phyloP scores from a whole-genome alignment of 2,888 invertebrate species.

The Chrysotoxum bicinctum region DNA sequence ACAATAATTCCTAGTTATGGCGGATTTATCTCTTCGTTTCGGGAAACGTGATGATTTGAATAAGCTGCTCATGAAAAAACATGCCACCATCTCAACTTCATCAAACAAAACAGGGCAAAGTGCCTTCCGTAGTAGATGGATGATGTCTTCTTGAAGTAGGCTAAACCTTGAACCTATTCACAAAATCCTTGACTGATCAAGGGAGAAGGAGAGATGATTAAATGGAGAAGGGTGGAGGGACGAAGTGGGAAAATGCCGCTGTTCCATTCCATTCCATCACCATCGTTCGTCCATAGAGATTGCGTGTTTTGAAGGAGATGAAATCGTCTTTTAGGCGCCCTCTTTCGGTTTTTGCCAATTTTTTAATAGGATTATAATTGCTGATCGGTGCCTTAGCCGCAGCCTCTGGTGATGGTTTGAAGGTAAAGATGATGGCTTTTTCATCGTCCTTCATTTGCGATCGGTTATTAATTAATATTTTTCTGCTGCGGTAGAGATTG shows the following conservation, averaged over 20 bases:
- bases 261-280: conserved; percentile 3
- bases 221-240: background rate
- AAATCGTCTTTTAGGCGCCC: conserved; percentile 56
- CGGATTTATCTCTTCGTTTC: conserved; percentile 46
- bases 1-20: conserved; percentile 62
- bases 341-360: conserved; percentile 49
- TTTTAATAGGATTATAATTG: conserved; percentile 71
- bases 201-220: background rate
- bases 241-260: background rate
- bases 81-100: conserved; percentile 39
- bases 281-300: conserved; percentile 20
- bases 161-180: conserved; percentile 65
- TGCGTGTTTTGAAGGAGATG: conserved; percentile 56
- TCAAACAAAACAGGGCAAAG: background rate
- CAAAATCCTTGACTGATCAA: conserved; percentile 40
- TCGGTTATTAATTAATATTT: conserved; percentile 70
- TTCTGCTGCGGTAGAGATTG: conserved; percentile 31
- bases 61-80: conserved; percentile 56
- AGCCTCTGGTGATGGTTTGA: conserved; percentile 29
- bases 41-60: conserved; percentile 69
- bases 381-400: conserved; percentile 11
- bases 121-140: background rate
- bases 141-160: conserved; percentile 43
- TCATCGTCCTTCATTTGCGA: conserved; percentile 60
- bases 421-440: conserved; percentile 52